Conservation (phyloP, 2,113 vertebrate species). For the Hirundichthys speculiger region DNA sequence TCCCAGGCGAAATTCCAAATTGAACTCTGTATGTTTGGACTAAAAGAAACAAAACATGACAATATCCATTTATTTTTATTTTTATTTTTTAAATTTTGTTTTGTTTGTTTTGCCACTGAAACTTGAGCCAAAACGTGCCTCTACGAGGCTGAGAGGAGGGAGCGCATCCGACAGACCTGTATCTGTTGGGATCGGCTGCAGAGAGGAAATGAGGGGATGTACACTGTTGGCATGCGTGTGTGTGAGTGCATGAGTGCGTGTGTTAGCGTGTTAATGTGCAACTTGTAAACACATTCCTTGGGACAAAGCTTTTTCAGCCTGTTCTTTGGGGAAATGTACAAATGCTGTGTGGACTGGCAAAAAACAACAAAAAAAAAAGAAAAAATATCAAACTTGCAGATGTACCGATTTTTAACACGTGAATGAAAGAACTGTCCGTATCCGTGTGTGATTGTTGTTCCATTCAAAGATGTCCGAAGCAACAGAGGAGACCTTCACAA, state of each 20-base stretch:
- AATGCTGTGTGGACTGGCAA: slow-evolving; percentile 90
- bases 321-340: slow-evolving; percentile 91
- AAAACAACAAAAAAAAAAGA: slow-evolving; percentile 69
- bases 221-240: slow-evolving; percentile 76
- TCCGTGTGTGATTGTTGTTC: slow-evolving; percentile 62
- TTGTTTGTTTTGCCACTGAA: slow-evolving; percentile 94
- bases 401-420: slow-evolving; percentile 54
- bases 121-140: slow-evolving; percentile 99
- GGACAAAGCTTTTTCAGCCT: slow-evolving; percentile 91
- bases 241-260: slow-evolving; percentile 59
- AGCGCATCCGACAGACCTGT: slow-evolving; percentile 87
- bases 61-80: slow-evolving; percentile 47
- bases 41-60: slow-evolving; percentile 61
- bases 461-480: slow-evolving; percentile 70
- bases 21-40: slow-evolving; percentile 93
- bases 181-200: slow-evolving; percentile 89
- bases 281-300: slow-evolving; percentile 99
- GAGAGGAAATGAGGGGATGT: slow-evolving; percentile 89
- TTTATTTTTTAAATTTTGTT: slow-evolving; percentile 78
- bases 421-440: slow-evolving; percentile 67
- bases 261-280: slow-evolving; percentile 80
- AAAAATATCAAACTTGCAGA: slow-evolving; percentile 71
- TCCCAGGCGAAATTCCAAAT: slow-evolving; percentile 99
- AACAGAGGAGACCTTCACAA: slow-evolving; percentile 83
- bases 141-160: slow-evolving; percentile 96